These are phyloP conservation scores for Sminthopsis crassicaudata DNA, from an alignment of 2,113 vertebrate genomes.

Conservation along the genomic window DNA sequence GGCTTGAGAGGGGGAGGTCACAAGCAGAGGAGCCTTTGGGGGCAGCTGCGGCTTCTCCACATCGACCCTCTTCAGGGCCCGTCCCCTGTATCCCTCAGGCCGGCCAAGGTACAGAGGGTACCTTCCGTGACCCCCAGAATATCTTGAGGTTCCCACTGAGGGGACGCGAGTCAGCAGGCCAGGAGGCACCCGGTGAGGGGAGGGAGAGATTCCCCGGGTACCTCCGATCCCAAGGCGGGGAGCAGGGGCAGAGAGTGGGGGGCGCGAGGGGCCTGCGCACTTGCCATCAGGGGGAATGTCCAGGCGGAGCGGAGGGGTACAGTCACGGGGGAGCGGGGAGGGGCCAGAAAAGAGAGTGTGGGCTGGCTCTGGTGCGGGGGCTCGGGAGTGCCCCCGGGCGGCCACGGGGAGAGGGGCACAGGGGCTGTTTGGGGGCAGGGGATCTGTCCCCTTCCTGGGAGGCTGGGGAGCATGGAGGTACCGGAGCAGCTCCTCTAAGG, in stretches of 20 bases:
- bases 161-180: conserved; percentile 74
- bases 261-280: conserved; percentile 55
- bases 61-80: conserved; percentile 68
- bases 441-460: conserved; percentile 76
- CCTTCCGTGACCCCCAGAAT: conserved; percentile 59
- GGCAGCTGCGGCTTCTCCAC: conserved; percentile 46
- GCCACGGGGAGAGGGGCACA: conserved; percentile 81
- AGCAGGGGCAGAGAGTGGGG: conserved; percentile 44
- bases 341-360: conserved; percentile 88
- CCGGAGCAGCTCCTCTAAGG: conserved; percentile 91
- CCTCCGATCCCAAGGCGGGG: conserved; percentile 63
- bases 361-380: conserved; percentile 79
- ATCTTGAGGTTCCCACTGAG: conserved; percentile 47
- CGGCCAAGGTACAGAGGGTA: conserved; percentile 69
- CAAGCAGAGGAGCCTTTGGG: conserved; percentile 31
- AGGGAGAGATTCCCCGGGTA: conserved; percentile 46
- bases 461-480: conserved; percentile 88
- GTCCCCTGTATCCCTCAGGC: conserved; percentile 66
- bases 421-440: conserved; percentile 65
- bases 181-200: conserved; percentile 49
- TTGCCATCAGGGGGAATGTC: conserved; percentile 88
- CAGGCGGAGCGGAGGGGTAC: conserved; percentile 88
- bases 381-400: conserved; percentile 87
- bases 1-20: conserved; percentile 9
- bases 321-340: conserved; percentile 88